Evolutionary conservation across 1,140 invertebrate species (phyloP).

Genomic region (Physella acuta): DNA sequence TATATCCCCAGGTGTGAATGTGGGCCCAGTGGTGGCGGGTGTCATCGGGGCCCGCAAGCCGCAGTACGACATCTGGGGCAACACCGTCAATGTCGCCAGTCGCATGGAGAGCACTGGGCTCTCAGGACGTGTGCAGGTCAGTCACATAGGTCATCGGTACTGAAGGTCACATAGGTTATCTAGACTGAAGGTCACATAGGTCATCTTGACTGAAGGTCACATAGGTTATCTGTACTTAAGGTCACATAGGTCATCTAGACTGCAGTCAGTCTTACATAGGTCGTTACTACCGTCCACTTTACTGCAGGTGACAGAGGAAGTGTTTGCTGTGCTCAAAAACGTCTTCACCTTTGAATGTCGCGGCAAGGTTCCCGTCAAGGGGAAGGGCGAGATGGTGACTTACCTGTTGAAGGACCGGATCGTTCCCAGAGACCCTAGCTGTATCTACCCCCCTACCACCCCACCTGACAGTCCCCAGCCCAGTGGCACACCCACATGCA

Average conservation of each 20-base stretch:
- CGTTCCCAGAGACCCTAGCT: slow-evolving; percentile 23
- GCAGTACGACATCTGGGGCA: slow-evolving; percentile 68
- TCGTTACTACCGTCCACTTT: slow-evolving; percentile 1
- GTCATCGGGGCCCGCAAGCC: slow-evolving; percentile 89
- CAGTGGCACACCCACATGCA: slow-evolving; percentile 14
- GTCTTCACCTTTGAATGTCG: slow-evolving; percentile 86
- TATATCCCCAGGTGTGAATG: slow-evolving; percentile 53
- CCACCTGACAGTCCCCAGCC: slow-evolving; percentile 30
- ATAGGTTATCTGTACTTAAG: too few relatives aligned
- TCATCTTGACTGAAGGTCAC: too few relatives aligned
- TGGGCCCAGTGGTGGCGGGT: slow-evolving; percentile 83
- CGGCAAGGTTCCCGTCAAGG: slow-evolving; percentile 87
- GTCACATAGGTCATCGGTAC: too few relatives aligned
- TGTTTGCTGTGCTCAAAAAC: slow-evolving; percentile 44
- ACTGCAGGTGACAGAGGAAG: slow-evolving; percentile 61
- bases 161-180: too few relatives aligned
- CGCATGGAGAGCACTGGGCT: slow-evolving; percentile 94
- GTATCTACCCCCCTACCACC: slow-evolving; percentile 28
- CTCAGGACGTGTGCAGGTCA: slow-evolving; percentile 88
- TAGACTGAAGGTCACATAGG: too few relatives aligned
- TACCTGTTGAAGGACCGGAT: slow-evolving; percentile 71
- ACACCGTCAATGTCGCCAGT: slow-evolving; percentile 93
- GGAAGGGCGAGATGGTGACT: slow-evolving; percentile 86
- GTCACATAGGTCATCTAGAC: too few relatives aligned
- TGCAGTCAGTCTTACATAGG: too few relatives aligned